phyloP scores from a whole-genome alignment of 1,140 invertebrate genomes.

The Zaprionus davidi region DNA sequence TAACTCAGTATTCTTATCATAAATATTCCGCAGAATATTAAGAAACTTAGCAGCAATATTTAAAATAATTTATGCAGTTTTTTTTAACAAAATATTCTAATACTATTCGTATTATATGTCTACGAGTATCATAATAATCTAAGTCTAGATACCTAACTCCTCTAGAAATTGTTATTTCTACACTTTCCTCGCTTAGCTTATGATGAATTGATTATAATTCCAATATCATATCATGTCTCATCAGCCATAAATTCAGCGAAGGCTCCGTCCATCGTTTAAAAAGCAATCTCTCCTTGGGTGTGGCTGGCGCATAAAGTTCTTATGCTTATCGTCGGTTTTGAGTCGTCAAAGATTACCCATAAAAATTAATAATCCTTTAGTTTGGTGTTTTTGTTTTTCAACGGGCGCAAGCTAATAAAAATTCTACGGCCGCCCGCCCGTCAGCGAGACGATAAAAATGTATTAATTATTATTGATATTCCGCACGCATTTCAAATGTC shows the following conservation, averaged over 20 bases:
- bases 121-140: too few species aligned
- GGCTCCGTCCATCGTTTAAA: neutral
- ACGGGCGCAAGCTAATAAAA: conserved; percentile 50
- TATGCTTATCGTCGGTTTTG: conserved; percentile 30
- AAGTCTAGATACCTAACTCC: neutral
- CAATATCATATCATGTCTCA: neutral
- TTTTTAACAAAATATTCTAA: too few species aligned
- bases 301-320: conserved; percentile 41
- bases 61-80: too few species aligned
- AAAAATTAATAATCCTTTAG: conserved; percentile 67
- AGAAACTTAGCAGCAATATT: too few species aligned
- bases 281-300: conserved; percentile 35
- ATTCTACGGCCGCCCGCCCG: conserved; percentile 47
- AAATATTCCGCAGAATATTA: too few species aligned
- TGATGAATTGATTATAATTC: neutral
- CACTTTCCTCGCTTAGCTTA: neutral
- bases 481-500: conserved; percentile 52
- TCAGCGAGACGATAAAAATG: conserved; percentile 53
- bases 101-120: too few species aligned
- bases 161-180: neutral
- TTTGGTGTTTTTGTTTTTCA: conserved; percentile 21
- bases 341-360: conserved; percentile 22
- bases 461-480: conserved; percentile 76
- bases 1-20: too few species aligned
- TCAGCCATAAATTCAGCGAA: neutral